These are phyloP conservation scores for Halcyon senegalensis DNA, from an alignment of 2,113 vertebrate genomes.

Conservation along the genomic window DNA sequence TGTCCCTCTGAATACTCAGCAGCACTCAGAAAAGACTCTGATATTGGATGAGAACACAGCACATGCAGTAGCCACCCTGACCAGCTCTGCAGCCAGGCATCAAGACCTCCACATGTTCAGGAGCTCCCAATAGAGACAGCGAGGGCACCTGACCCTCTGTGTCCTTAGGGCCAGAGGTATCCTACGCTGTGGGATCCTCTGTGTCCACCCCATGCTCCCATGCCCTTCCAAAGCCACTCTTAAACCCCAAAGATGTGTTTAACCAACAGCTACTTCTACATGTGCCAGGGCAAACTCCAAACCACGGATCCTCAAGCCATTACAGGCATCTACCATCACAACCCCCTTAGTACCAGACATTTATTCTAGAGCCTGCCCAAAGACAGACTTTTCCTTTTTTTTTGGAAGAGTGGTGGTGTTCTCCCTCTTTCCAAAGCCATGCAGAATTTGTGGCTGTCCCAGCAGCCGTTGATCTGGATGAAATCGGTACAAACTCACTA, in stretches of 20 bases:
- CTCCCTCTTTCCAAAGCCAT: not conserved
- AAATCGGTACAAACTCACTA: not conserved
- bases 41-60: not conserved
- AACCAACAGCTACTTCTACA: not conserved
- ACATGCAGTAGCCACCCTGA: not conserved
- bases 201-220: not conserved
- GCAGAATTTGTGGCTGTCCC: not conserved
- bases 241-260: not conserved
- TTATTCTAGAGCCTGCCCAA: not conserved
- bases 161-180: not conserved
- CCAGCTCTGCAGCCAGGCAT: not conserved
- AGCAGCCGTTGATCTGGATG: not conserved
- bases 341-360: not conserved
- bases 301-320: not conserved
- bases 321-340: not conserved
- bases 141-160: accelerated
- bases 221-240: not conserved
- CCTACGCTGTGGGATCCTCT: not conserved
- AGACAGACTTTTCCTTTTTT: not conserved
- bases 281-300: not conserved
- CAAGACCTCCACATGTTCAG: accelerated
- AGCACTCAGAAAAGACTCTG: not conserved
- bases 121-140: not conserved
- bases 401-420: no score
- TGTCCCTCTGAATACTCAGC: not conserved